Evolutionary conservation across 2,888 invertebrate genomes (phyloP).

Genomic region (Sarcophaga rosellei): DNA sequence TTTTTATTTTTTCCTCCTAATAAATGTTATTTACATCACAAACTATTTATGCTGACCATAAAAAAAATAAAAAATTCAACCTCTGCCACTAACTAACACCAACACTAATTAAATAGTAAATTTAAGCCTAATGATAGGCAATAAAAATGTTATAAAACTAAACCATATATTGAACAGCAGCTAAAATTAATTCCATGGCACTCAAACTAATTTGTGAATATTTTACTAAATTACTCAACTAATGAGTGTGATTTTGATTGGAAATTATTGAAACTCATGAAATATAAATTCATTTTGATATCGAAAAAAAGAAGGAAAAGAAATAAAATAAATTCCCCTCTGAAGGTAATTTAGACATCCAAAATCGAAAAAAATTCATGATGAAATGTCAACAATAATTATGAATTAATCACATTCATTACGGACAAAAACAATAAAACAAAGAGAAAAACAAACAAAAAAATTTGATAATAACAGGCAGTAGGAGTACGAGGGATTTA

Average conservation of each 20-base stretch:
- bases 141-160: background rate
- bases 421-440: background rate
- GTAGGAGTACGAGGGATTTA: background rate
- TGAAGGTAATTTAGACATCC: background rate
- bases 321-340: background rate
- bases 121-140: constrained; percentile 35
- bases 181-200: background rate
- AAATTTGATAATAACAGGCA: background rate
- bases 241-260: constrained; percentile 45
- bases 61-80: background rate
- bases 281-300: background rate
- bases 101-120: no score
- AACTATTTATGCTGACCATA: background rate
- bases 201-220: constrained; percentile 54
- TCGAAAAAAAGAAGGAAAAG: background rate
- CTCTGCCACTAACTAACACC: background rate
- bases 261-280: background rate
- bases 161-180: background rate
- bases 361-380: constrained; percentile 4
- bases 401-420: constrained; percentile 39
- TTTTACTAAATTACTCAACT: constrained; percentile 55
- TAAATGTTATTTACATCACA: background rate
- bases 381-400: constrained; percentile 55
- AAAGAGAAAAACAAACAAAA: background rate
- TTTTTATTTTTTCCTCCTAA: background rate